These are phyloP conservation scores for Druon quercuslanigerum DNA, from an alignment of 1,140 invertebrate genomes.

Conservation along the genomic window DNA sequence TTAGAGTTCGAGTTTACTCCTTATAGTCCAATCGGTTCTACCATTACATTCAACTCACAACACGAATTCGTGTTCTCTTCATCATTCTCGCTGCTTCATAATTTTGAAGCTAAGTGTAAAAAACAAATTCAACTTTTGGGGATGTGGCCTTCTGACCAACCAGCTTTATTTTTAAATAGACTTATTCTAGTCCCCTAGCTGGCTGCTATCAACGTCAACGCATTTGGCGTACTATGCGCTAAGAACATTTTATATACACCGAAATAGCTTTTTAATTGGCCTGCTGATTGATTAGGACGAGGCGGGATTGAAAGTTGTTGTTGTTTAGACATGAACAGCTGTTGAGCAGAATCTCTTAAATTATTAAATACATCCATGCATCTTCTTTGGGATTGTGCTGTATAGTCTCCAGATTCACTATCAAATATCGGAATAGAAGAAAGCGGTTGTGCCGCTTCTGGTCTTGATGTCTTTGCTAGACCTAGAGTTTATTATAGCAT, in stretches of 20 bases:
- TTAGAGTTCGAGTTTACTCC: no score
- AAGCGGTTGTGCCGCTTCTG: background rate
- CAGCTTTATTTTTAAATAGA: conserved; percentile 15
- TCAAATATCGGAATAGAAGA: background rate
- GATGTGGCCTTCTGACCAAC: background rate
- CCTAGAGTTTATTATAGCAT: no score
- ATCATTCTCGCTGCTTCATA: no score
- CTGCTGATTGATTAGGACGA: background rate
- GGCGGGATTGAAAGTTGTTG: background rate
- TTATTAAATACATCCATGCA: no score
- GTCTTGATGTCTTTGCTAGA: background rate
- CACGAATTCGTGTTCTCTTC: no score
- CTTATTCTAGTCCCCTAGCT: conserved; percentile 2
- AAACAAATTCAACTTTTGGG: no score
- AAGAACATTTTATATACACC: background rate
- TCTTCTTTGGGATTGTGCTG: background rate
- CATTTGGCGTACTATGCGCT: conserved; percentile 22
- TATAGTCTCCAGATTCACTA: background rate
- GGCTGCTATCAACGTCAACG: background rate
- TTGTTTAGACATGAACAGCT: background rate
- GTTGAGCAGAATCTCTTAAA: no score
- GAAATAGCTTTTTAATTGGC: background rate
- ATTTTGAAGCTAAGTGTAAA: no score
- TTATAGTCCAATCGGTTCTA: no score
- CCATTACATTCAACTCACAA: no score